A percentile compares a stretch with the other conserved stretches of the same genome.
These are phyloP conservation scores for Myotis findleyi DNA, from an alignment of 2,797 vertebrate genomes.

Conservation along the genomic window DNA sequence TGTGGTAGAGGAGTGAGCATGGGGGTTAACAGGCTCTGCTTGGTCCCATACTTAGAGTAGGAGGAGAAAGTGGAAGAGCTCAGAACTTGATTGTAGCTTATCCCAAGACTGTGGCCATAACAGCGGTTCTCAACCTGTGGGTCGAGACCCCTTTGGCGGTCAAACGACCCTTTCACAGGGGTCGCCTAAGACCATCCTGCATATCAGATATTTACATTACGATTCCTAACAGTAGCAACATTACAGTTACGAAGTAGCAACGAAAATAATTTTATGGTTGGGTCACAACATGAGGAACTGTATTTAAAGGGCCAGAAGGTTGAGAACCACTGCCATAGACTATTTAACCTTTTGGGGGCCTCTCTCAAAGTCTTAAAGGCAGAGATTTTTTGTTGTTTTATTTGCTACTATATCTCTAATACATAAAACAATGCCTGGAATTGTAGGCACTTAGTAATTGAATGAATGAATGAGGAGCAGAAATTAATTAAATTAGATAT, in stretches of 20 bases:
- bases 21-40: neutral
- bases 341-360: neutral
- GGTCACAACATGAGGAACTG: no score
- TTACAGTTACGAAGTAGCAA: no score
- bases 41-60: neutral
- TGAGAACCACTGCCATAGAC: neutral
- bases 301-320: no score
- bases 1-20: neutral
- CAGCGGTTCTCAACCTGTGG: no score
- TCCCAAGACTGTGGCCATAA: neutral
- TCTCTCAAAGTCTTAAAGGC: neutral
- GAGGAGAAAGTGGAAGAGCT: neutral
- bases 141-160: no score
- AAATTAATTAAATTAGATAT: neutral
- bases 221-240: no score
- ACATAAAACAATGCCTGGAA: slow-evolving; percentile 17
- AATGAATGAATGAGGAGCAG: neutral
- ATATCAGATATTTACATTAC: no score
- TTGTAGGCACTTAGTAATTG: neutral
- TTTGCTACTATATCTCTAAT: slow-evolving; percentile 1
- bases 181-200: no score
- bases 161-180: no score
- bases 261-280: no score
- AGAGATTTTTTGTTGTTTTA: neutral
- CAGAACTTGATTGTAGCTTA: neutral